phyloP scores from a whole-genome alignment of 2,888 invertebrate genomes.

The Arctia plantaginis region DNA sequence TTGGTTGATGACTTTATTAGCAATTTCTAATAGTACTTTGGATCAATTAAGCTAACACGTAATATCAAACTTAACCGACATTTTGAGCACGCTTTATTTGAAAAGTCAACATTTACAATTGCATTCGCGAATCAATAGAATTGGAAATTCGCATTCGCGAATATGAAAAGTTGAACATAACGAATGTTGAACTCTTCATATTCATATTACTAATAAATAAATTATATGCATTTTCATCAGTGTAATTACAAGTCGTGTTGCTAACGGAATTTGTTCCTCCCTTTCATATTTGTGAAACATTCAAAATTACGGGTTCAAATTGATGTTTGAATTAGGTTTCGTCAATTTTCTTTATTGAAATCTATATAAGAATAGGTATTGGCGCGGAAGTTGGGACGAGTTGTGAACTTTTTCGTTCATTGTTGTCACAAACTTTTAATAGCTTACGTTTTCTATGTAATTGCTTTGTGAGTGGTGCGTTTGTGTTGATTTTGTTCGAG shows the following conservation, averaged over 20 bases:
- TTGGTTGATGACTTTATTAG: too few relatives aligned
- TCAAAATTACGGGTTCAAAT: not conserved
- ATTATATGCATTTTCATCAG: not conserved
- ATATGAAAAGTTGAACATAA: not conserved
- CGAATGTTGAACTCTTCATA: too few relatives aligned
- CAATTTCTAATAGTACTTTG: too few relatives aligned
- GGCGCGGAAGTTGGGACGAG: constrained; percentile 12
- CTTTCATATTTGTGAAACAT: not conserved
- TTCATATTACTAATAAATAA: not conserved
- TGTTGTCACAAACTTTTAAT: constrained; percentile 35
- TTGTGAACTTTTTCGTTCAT: constrained; percentile 8
- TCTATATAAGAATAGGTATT: constrained; percentile 11
- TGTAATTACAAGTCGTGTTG: not conserved
- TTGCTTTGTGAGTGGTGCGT: constrained; percentile 31
- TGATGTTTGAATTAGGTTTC: constrained; percentile 1
- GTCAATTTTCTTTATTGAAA: not conserved
- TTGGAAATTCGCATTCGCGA: not conserved
- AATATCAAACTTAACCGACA: too few relatives aligned
- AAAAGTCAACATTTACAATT: not conserved
- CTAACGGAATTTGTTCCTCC: not conserved
- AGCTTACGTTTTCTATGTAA: constrained; percentile 33
- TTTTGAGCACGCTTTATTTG: not conserved
- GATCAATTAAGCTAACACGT: too few relatives aligned
- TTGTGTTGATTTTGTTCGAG: constrained; percentile 5
- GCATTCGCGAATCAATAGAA: not conserved